Evolutionary conservation across 2,113 vertebrate genomes (phyloP), one percentile per base, ranked within the genome.

Genomic region (Scolopax mira): DNA sequence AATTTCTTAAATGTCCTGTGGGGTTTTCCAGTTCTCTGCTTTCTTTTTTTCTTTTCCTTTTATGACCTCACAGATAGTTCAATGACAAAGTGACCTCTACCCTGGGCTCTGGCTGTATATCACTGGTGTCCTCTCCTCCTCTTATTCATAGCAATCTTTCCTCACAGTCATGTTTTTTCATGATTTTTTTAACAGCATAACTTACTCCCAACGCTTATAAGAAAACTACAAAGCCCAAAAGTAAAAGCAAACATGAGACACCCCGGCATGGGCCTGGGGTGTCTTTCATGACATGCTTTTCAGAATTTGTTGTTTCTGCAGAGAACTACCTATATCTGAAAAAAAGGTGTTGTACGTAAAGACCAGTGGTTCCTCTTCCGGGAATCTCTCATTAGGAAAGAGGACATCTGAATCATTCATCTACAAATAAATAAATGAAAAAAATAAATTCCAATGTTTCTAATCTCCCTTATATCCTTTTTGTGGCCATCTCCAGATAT

Each of bases 261-360:
- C 30, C 23, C 17, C 0, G 1, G 66, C 9, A 51, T 79, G 14
- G 15, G 19, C 14, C 10, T 48, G 13, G n/a, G n/a, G n/a, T n/a
- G n/a, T n/a, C n/a, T n/a, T n/a, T n/a, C n/a, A n/a, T n/a, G n/a
- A n/a, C 2, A 1, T 24, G 3, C 21, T 65, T 77, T 81, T 58
- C 51, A 33, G 51, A 89, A 71, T 62, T 84, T 62, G 5, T n/a
- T 66, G 22, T 11, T 48, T 94, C 41, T 72, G 55, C 28, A 49
- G 33, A 10, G n/a, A 85, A 25, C 3, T 8, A 25, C 8, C 10
- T 3, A 3, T 61, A 35, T n/a, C 30, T 85, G 54, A 65, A 79
- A 65, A 77, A 54, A 60, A 14, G 7, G 4, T 19, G 8, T 52
- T 81, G 37, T 7, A 18, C 23, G 22, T 44, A 83, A 82, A 88